Evolutionary conservation across 2,113 vertebrate species (phyloP).

Genomic region (Ceyx melanurus): DNA sequence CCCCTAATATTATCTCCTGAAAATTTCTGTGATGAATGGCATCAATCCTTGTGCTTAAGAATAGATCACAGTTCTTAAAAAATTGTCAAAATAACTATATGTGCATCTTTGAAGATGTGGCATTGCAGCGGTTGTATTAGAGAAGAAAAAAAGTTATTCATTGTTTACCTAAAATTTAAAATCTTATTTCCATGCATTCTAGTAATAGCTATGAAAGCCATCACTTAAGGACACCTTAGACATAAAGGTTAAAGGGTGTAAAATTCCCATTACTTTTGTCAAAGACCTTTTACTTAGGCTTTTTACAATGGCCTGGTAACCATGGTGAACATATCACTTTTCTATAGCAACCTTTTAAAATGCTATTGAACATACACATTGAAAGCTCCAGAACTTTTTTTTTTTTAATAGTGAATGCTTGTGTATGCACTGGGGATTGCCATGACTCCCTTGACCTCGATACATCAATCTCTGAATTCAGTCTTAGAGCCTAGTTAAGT

Average conservation of each 20-base stretch:
- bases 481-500: not conserved
- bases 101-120: not conserved
- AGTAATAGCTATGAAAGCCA: not conserved
- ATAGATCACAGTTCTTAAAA: not conserved
- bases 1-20: not conserved
- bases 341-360: not conserved
- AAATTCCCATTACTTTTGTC: not conserved
- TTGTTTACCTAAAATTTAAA: not conserved
- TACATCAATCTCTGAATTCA: not conserved
- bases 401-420: not conserved
- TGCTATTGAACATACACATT: not conserved
- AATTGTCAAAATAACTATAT: not conserved
- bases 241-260: not conserved
- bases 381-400: not conserved
- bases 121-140: not conserved
- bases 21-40: not conserved
- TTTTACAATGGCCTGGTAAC: not conserved
- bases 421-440: not conserved
- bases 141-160: not conserved
- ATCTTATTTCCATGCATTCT: not conserved
- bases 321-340: not conserved
- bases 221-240: not conserved
- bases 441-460: not conserved
- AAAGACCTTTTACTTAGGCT: not conserved
- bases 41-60: accelerated